Evolutionary conservation across 30 jellyfish, hydroid and myxozoan genomes (phyloP), one percentile per base, ranked within the genome.

Genomic region (Cassiopea xamachana): DNA sequence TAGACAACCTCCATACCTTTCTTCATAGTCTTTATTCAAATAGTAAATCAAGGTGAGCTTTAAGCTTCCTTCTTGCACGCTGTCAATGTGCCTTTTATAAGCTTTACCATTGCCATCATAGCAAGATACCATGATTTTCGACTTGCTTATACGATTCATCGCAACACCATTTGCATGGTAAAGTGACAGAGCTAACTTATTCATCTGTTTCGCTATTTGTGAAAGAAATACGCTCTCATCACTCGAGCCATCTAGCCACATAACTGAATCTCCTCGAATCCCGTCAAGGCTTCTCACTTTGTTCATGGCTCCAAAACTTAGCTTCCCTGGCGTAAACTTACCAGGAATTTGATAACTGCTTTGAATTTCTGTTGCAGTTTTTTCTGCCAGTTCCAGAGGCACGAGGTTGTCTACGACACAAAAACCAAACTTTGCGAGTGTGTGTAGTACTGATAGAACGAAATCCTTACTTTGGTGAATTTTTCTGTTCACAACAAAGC

Each of bases 71-170:
- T 87, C 94, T 2, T 68, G 17, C 8, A 78, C 46, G 85, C 94
- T 76, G 89, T 87, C 94, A 46, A 87, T 87, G 58, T 87, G 94
- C 62, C 89, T 60, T 43, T 87, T 87, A 78, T 76, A 87, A 59
- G 79, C 82, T 43, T 79, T 70, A 0, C 94, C 94, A 69, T 78
- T 47, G 71, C 94, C 94, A 45, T 87, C 77, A 60, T 87, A 87
- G 68, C 94, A 87, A 1, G 94, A 87, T 1, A 72, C 94, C 94
- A 87, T 87, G 79, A 87, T 49, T 44, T 87, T 87, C 17, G 94
- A 87, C 60, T 77, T 67, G 85, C 94, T 87, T 45, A 87, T 83
- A 6, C 80, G 77, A 69, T 78, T 73, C 84, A 77, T 87, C 48
- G 75, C 64, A 8, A 87, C 60, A 77, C 74, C 48, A 27, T 77